Evolutionary conservation across 2,888 invertebrate genomes (phyloP).

Genomic region (Scaptomyza parva): DNA sequence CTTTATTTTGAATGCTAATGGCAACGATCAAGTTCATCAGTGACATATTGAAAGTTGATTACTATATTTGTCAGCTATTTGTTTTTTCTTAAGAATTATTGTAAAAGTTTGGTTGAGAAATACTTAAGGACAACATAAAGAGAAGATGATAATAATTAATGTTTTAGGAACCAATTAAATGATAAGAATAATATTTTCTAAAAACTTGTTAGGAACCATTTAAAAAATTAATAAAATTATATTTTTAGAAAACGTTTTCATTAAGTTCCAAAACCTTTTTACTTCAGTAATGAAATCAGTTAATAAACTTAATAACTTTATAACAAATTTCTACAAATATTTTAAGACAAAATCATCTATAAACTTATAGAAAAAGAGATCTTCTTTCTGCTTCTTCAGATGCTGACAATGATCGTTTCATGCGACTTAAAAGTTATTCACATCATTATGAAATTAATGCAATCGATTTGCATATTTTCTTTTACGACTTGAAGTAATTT

Average conservation of each 20-base stretch:
- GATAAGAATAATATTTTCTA: no score
- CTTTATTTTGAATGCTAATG: conserved; percentile 78
- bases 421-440: conserved; percentile 63
- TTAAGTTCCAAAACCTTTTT: no score
- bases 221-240: no score
- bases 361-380: neutral
- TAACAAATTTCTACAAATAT: neutral
- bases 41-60: conserved; percentile 40
- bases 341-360: neutral
- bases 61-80: conserved; percentile 22
- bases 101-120: no score
- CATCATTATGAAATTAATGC: conserved; percentile 78
- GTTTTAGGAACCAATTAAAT: no score
- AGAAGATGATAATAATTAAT: no score
- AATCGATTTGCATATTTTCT: conserved; percentile 80
- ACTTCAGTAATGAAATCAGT: no score
- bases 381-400: neutral
- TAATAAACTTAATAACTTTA: neutral
- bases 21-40: conserved; percentile 61
- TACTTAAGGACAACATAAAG: no score
- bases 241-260: no score
- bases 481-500: conserved; percentile 76
- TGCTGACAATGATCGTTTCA: conserved; percentile 22
- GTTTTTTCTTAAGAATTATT: neutral
- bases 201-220: no score